Evolutionary conservation across 2,113 vertebrate genomes (phyloP).

Genomic region (Balaenoptera acutorostrata): DNA sequence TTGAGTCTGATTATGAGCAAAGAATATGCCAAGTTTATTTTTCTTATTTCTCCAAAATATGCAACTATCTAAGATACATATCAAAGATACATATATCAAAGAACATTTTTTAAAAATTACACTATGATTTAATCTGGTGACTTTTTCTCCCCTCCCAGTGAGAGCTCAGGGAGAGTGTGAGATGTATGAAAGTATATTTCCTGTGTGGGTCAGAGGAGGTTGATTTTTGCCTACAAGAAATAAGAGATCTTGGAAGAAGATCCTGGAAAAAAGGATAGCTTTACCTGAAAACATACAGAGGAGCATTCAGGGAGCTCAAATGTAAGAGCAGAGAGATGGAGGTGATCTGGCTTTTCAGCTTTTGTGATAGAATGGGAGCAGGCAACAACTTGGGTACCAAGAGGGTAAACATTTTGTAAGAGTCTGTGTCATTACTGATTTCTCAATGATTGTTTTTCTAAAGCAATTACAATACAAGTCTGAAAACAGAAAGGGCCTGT

Average conservation of each 20-base stretch:
- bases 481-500: not conserved
- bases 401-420: not conserved
- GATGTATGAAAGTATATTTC: not conserved
- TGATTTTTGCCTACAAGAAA: not conserved
- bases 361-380: not conserved
- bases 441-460: not conserved
- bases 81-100: not conserved
- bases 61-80: not conserved
- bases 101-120: not conserved
- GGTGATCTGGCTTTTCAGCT: not conserved
- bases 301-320: not conserved
- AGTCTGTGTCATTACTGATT: not conserved
- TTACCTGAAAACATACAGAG: not conserved
- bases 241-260: not conserved
- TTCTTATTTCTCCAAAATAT: not conserved
- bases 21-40: not conserved
- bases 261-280: not conserved
- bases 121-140: not conserved
- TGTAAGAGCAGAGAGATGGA: not conserved
- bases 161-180: not conserved
- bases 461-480: not conserved
- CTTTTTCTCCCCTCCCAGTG: not conserved
- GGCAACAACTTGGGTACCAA: not conserved
- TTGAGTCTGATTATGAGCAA: not conserved
- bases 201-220: not conserved